Base-by-base conservation (phyloP, 2,113 vertebrate genomes). In the Carollia perspicillata region DNA sequence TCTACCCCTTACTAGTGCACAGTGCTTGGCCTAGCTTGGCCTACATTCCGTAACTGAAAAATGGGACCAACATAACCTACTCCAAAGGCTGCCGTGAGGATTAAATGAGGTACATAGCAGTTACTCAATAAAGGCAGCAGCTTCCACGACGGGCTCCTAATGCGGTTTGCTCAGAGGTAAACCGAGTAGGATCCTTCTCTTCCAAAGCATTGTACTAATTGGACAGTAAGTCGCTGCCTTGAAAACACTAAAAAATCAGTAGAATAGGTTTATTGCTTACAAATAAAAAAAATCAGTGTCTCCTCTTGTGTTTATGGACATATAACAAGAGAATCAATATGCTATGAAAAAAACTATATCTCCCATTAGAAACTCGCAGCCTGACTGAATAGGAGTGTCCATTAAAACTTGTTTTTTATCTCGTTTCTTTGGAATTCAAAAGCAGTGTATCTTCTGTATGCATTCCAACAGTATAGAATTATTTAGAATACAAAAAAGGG, bases 261-360 rank as follows among this genome's bases (percentile, higher is more conserved):
- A 63, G 53, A 89, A n/a, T 49, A 90, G 78, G 68, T 90, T 96
- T 85, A 94, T 16, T 94, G 72, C 60, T 95, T 89, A 85, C 55
- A 94, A 79, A 90, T 66, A 72, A 87, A 51, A 65, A 74, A 55
- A 77, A 69, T 88, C 60, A 44, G 33, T 92, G 28, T 66, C 80
- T 30, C 44, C 86, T 97, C 69, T 74, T 87, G 35, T 93, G 97
- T 96, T 95, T 93, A 97, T 72, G 84, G 37, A 63, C 71, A 33
- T 53, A 10, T 80, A 95, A 94, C 74, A 92, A 79, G 18, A 94
- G 90, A 95, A 93, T 95, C 92, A 75, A 95, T 94, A 95, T 30
- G 40, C 90, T 79, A 95, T 93, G 75, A 90, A 96, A 89, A 96
- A n/a, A n/a, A n/a, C n/a, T 92, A 53, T 71, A 66, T 91, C 69